Base-by-base conservation (phyloP, 2,797 vertebrate genomes). In the Brotogeris chrysoptera region DNA sequence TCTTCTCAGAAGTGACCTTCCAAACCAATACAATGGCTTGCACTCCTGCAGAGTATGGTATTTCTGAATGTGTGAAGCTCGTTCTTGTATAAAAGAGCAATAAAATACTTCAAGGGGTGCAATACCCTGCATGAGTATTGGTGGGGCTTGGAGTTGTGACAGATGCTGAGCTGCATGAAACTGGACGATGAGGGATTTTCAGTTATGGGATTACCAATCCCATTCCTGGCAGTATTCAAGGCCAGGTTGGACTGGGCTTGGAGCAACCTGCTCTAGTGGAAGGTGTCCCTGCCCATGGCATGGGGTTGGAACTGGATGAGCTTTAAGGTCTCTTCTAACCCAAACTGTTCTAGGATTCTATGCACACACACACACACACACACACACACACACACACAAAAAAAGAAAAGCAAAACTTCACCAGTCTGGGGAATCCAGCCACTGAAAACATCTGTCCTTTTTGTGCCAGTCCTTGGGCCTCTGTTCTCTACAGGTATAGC, bases 81-180 rank as follows among this genome's bases (percentile, higher is more conserved):
- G 21, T 50, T 71, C 14, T 39, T 66, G 19, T 49, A 6, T 28
- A 61, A 21, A 65, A 77, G 17, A 70, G n/a, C 4, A 27, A 15
- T 36, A 49, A 49, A 69, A 6, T 20, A 30, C 32, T 47, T 57
- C 10, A 20, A 77, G 27, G 30, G 7, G 11, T 64, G 32, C 25
- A 80, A 74, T 7, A 23, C 7, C 11, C n/a, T 17, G 6, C 0
- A 0, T 2, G 4, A 5, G 5, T 47, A 23, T n/a, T 0, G 0
- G 23, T 28, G 25, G 10, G 25, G 2, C 34, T 60, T 43, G 18
- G 16, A n/a, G 12, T n/a, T 63, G 38, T 2, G 6, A 46, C 9
- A 23, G 18, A 7, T 1, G 1, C 32, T n/a, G 55, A 59, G 18
- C 10, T 20, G 8, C 41, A 50, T 0, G 1, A 69, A 94, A 69